Evolutionary conservation across 2,888 invertebrate genomes (phyloP).

Genomic region (Sclerodermus sp.): DNA sequence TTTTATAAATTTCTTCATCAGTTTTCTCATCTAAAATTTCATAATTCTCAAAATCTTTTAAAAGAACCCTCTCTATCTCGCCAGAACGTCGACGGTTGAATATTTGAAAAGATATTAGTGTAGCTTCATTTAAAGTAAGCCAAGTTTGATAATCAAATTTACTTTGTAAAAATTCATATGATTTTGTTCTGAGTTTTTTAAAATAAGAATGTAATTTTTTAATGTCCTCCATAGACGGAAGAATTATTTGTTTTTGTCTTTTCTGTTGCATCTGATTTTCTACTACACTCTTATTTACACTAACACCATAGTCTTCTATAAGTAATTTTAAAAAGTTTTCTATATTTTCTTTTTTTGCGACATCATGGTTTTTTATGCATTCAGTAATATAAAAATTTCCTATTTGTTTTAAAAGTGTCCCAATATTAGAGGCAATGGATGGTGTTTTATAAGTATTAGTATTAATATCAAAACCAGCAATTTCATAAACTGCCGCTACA

Average conservation of each 20-base stretch:
- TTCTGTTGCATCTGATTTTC: conserved; percentile 1
- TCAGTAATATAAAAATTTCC: not conserved
- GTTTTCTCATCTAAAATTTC: not conserved
- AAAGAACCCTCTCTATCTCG: conserved; percentile 7
- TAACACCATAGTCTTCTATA: conserved; percentile 8
- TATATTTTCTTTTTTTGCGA: conserved; percentile 1
- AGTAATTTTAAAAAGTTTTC: conserved; percentile 13
- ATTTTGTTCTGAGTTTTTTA: not conserved
- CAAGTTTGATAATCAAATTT: conserved; percentile 6
- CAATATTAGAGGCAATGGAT: not conserved
- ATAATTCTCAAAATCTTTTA: conserved; percentile 6
- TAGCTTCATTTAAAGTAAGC: conserved; percentile 3
- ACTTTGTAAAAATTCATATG: conserved; percentile 6
- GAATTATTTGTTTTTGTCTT: conserved; percentile 12
- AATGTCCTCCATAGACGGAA: conserved; percentile 13
- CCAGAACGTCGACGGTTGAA: conserved; percentile 13
- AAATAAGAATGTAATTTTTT: conserved; percentile 9
- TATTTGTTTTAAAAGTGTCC: not conserved
- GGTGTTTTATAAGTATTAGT: not conserved
- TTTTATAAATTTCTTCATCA: conserved; percentile 4
- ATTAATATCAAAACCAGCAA: conserved; percentile 2
- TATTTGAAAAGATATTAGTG: conserved; percentile 6
- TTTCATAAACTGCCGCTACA: conserved; percentile 11
- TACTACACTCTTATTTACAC: conserved; percentile 10
- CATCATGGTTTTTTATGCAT: not conserved